phyloP scores from a whole-genome alignment of 2,797 vertebrate genomes.

The Anabacerthia variegaticeps region DNA sequence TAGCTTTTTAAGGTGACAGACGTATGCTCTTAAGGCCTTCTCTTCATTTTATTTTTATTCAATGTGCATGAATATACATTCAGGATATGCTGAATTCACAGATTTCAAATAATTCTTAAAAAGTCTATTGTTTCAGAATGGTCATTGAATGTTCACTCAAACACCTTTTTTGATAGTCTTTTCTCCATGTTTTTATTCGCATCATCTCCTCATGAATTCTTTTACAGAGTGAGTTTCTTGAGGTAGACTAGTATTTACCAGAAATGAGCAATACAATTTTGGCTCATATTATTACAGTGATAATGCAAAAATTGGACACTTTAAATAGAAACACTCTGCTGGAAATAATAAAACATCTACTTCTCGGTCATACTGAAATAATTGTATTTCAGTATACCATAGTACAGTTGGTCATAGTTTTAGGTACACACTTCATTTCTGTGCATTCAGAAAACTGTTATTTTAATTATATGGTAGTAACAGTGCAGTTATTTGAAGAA shows the following conservation, averaged over 20 bases:
- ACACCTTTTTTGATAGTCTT: background rate
- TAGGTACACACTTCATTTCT: background rate
- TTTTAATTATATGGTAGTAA: background rate
- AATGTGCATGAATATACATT: background rate
- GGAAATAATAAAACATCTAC: background rate
- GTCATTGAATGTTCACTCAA: background rate
- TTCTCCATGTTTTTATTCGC: background rate
- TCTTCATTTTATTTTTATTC: background rate
- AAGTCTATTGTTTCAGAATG: background rate
- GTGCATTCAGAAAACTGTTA: background rate
- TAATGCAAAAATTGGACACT: background rate
- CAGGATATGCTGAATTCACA: background rate
- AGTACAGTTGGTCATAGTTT: background rate
- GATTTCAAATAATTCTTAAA: background rate
- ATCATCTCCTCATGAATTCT: background rate
- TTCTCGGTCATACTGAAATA: background rate
- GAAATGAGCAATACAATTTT: background rate
- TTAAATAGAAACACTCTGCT: background rate
- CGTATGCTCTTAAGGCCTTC: background rate
- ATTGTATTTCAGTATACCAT: background rate
- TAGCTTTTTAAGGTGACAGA: background rate
- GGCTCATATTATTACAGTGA: background rate
- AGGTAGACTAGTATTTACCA: background rate
- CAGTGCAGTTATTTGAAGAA: background rate
- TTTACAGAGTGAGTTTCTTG: background rate